A percentile compares a stretch with the other conserved stretches of the same genome.
Evolutionary conservation across 2,797 vertebrate species (phyloP).

Genomic region (Sardinella longiceps): DNA sequence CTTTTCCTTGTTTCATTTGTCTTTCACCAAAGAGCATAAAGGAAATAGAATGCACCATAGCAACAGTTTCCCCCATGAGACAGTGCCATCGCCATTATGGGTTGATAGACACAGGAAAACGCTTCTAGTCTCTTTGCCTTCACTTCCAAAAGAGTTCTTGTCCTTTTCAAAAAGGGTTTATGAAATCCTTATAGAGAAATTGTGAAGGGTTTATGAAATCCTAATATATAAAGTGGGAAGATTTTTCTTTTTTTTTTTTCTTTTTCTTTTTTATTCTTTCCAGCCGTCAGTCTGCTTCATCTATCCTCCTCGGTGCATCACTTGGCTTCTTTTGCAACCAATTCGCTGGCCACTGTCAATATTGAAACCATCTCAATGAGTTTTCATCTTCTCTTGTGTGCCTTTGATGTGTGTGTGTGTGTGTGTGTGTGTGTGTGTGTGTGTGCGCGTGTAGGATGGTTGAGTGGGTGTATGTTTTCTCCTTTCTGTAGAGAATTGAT

Average conservation of each 20-base stretch:
- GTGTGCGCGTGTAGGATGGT: background rate
- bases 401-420: constrained; percentile 1
- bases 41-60: too few species aligned
- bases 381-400: constrained; percentile 11
- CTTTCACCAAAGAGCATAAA: too few species aligned
- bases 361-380: background rate
- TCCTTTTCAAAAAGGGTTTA: background rate
- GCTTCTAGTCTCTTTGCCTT: too few species aligned
- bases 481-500: background rate
- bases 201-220: background rate
- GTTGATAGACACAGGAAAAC: too few species aligned
- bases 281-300: background rate
- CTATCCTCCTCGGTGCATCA: background rate
- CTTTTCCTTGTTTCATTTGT: background rate
- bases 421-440: constrained; percentile 28
- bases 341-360: background rate
- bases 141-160: too few species aligned
- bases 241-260: background rate
- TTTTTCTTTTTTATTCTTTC: background rate
- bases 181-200: background rate
- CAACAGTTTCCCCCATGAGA: too few species aligned
- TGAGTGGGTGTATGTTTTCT: background rate
- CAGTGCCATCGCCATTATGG: too few species aligned
- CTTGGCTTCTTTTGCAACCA: background rate
- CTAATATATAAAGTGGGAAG: background rate